Evolutionary conservation across 2,797 vertebrate genomes (phyloP), one percentile per base, ranked within the genome.

Genomic region (Rhynchonycteris naso): DNA sequence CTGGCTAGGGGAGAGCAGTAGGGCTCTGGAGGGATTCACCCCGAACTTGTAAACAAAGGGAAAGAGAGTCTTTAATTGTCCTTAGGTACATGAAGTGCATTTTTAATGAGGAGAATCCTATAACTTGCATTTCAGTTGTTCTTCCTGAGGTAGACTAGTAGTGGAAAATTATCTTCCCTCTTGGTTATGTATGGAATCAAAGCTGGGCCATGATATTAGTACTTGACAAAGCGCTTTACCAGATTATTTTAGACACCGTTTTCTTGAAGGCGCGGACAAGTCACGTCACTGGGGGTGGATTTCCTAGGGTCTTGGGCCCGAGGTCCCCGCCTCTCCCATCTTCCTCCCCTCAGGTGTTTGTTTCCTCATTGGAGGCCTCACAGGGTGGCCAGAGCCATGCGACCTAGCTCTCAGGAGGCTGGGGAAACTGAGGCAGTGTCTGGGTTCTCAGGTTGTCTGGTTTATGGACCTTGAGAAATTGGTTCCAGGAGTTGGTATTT

Each of bases 91-190:
- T 2, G 43, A 76, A 54, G 30, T 90, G 16, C 38, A 43, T 8
- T 35, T 15, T 66, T 52, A 56, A 38, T 16, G n/a, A 50, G 52
- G 58, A 87, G 95, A 92, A 59, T 54, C 35, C 38, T 56, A 4
- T 66, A 8, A 26, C 76, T 72, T 87, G 4, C 6, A 5, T 91
- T 95, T 90, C 63, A 85, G 0, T 69, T 58, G 15, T 75, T 95
- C 22, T 85, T 92, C 21, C 65, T 97, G 66, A 83, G 47, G 16
- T 43, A 33, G 22, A 87, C 43, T 43, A 72, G 54, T 74, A 87
- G 59, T 82, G 43, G 84, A 85, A 89, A 71, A 35, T 88, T 38
- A 74, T 11, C 14, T 81, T 93, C 58, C 4, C 22, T 71, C 74
- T 82, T 75, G 43, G 91, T 76, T 12, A 24, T 74, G 54, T 24